These are phyloP conservation scores for Lucinisca nassula DNA, from an alignment of 2,888 invertebrate genomes.

Conservation along the genomic window DNA sequence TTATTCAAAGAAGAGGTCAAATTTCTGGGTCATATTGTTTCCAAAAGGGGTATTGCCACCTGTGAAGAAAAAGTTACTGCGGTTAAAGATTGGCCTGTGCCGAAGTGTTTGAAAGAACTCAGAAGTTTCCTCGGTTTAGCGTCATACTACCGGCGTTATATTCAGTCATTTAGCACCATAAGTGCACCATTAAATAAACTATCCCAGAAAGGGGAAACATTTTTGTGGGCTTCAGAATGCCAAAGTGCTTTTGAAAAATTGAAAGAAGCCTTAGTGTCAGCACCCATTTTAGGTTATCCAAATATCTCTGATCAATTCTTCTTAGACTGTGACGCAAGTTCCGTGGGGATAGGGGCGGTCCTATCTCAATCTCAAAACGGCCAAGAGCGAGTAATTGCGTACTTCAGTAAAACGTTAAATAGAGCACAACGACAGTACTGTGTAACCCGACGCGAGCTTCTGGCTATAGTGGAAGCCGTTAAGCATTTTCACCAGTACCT, in stretches of 20 bases:
- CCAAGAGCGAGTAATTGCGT: conserved; percentile 66
- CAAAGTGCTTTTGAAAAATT: no score
- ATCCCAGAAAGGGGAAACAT: no score
- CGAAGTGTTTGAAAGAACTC: conserved; percentile 46
- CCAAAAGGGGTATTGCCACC: conserved; percentile 41
- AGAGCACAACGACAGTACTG: conserved; percentile 63
- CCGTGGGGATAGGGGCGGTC: conserved; percentile 66
- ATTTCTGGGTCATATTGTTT: conserved; percentile 71
- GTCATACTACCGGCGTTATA: no score
- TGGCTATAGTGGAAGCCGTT: conserved; percentile 66
- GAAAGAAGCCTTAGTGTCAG: no score
- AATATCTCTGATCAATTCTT: conserved; percentile 54
- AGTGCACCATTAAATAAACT: no score
- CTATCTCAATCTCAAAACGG: conserved; percentile 65
- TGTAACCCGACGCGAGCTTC: conserved; percentile 58
- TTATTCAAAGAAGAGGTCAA: conserved; percentile 18
- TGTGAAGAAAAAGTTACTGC: conserved; percentile 63
- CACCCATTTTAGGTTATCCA: conserved; percentile 58
- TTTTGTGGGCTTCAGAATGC: no score
- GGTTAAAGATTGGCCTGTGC: conserved; percentile 55
- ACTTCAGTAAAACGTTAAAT: conserved; percentile 48
- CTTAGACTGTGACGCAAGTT: conserved; percentile 71
- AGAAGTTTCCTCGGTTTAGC: conserved; percentile 63
- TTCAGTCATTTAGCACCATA: no score
- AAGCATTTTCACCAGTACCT: conserved; percentile 70